Conservation (phyloP, 1,140 invertebrate species). For the Zaprionus lachaisei region DNA sequence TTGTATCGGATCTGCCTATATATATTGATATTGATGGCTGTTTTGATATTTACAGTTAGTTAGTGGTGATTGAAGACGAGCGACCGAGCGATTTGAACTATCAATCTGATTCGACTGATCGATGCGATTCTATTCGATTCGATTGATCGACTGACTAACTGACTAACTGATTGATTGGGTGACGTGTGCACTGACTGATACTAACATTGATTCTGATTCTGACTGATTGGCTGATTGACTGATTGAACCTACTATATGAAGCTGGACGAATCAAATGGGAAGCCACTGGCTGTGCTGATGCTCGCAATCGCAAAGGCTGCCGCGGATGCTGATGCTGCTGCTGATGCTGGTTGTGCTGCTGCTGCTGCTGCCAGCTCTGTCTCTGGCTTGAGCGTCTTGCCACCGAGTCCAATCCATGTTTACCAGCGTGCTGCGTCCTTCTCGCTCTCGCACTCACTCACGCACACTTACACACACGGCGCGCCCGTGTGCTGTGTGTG, state of each 20-base stretch:
- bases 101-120: constrained; percentile 28
- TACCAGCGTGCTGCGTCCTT: constrained; percentile 44
- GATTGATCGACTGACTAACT: constrained; percentile 30
- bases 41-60: constrained; percentile 57
- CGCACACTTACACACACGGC: constrained; percentile 43
- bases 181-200: constrained; percentile 47
- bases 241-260: constrained; percentile 56
- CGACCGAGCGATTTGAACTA: constrained; percentile 14
- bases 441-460: constrained; percentile 39
- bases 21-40: constrained; percentile 23
- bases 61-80: constrained; percentile 20
- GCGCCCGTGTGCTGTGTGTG: constrained; percentile 13
- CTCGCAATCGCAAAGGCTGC: constrained; percentile 49
- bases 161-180: constrained; percentile 42
- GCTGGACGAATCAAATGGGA: constrained; percentile 70
- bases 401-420: constrained; percentile 84
- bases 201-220: constrained; percentile 35
- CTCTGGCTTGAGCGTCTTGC: constrained; percentile 74
- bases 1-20: constrained; percentile 3
- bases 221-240: constrained; percentile 38
- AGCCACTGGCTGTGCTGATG: constrained; percentile 68
- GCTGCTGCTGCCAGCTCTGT: constrained; percentile 70
- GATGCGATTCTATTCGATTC: constrained; percentile 11
- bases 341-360: constrained; percentile 50
- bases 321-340: constrained; percentile 55